A percentile compares a stretch with the other conserved stretches of the same genome.
These are phyloP conservation scores for Lamprologus lemairii DNA, from an alignment of 2,113 vertebrate genomes.

Conservation along the genomic window DNA sequence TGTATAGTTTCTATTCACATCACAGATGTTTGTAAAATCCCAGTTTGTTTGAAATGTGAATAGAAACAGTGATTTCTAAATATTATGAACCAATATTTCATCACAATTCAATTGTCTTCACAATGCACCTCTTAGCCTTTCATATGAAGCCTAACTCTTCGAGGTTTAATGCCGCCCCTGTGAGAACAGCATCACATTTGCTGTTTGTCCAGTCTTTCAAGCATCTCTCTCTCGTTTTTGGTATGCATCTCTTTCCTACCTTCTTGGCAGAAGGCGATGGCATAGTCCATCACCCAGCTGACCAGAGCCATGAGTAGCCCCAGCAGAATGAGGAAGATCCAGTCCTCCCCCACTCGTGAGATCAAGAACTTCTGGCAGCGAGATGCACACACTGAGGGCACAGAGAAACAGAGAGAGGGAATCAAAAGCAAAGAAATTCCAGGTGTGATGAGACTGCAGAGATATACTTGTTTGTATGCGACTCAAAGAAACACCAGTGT, in stretches of 20 bases:
- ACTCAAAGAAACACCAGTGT: neutral
- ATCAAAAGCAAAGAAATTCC: neutral
- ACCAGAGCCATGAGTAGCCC: constrained; percentile 95
- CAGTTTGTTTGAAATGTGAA: neutral
- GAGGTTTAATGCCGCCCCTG: neutral
- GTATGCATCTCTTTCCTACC: constrained; percentile 68
- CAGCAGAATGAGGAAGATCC: constrained; percentile 97
- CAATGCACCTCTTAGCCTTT: neutral
- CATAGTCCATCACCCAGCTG: constrained; percentile 99
- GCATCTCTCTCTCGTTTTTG: neutral
- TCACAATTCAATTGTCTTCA: neutral
- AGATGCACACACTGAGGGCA: constrained; percentile 78
- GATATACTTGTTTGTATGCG: neutral
- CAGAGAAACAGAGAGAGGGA: neutral
- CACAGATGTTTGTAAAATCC: neutral
- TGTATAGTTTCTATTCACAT: neutral
- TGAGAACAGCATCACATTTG: neutral
- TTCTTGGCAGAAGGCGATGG: constrained; percentile 95
- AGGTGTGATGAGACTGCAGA: neutral
- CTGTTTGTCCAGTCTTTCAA: neutral
- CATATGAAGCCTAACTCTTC: neutral
- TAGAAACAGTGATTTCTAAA: neutral
- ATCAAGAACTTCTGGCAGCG: constrained; percentile 90
- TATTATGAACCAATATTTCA: neutral
- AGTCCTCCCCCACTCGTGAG: constrained; percentile 95